Conservation (phyloP, 2,797 vertebrate genomes). For the Spondyliosoma cantharus region DNA sequence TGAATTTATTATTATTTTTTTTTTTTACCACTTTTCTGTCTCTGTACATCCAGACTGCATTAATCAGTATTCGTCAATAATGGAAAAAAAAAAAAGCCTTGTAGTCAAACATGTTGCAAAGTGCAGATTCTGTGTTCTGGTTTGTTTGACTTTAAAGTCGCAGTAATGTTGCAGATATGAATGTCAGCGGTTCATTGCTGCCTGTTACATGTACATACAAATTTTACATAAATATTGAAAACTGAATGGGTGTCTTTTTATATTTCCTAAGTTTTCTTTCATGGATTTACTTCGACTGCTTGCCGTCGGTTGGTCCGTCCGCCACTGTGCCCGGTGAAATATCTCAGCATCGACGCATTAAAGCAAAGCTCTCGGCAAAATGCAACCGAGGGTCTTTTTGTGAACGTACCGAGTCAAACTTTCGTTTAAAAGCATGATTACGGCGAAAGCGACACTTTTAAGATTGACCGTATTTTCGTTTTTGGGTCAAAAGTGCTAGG, state of each 20-base stretch:
- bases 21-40: slow-evolving; percentile 8
- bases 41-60: slow-evolving; percentile 29
- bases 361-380: too few relatives aligned
- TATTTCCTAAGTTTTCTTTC: slow-evolving; percentile 42
- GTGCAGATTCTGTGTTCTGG: slow-evolving; percentile 59
- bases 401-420: too few relatives aligned
- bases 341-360: background rate
- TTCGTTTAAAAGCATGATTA: too few relatives aligned
- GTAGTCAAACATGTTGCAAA: slow-evolving; percentile 55
- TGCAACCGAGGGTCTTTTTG: too few relatives aligned
- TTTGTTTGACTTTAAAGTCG: slow-evolving; percentile 65
- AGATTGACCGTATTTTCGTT: too few relatives aligned
- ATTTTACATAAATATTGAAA: slow-evolving; percentile 85
- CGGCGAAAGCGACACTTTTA: too few relatives aligned
- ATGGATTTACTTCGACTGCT: background rate
- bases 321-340: background rate
- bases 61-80: slow-evolving; percentile 45
- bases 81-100: slow-evolving; percentile 18
- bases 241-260: slow-evolving; percentile 45
- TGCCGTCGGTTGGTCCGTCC: background rate
- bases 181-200: slow-evolving; percentile 74
- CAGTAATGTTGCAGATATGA: slow-evolving; percentile 77
- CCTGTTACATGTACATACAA: slow-evolving; percentile 84
- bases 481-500: too few relatives aligned
- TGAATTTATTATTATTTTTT: slow-evolving; percentile 2